Evolutionary conservation across 2,888 invertebrate species (phyloP), one percentile per base, ranked within the genome.

Genomic region (Eurytoma californica): DNA sequence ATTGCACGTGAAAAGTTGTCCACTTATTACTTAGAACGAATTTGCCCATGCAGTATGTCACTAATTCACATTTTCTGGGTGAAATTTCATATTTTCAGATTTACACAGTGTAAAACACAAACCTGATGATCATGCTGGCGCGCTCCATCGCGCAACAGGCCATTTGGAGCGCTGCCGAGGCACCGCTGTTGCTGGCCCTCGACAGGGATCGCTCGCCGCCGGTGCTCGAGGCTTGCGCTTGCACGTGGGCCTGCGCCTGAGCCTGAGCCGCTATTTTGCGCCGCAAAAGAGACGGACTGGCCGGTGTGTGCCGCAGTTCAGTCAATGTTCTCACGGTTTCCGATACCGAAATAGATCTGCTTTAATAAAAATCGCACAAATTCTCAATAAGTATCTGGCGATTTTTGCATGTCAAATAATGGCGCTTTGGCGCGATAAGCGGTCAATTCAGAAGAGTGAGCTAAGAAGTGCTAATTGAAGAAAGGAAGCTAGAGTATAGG

Each of bases 241-340:
- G 75, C 30, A 76, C 81, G 9, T 85, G 84, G 12, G 84, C 79
- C 51, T 86, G 88, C 28, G 82, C 82, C 49, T 86, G 86, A 3
- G 83, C 83, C 3, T 84, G 83, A 13, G 86, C 82, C 51, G 80
- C 81, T 24, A 85, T 81, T 76, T 85, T 85, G 72, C 90, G 89
- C 9, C 95, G 92, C 39, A 95, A 91, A 5, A 95, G 92, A 82
- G 94, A 94, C 4, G 97, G 97, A 83, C 96, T 97, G 3, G 96
- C 96, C 0, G 97, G 96, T 85, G 95, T 96, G 90, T 97, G 97
- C 85, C 95, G 94, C 82, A 96, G 90, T 87, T 96, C 96, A 0
- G 96, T 96, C 77, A 97, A 91, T 60, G 95, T 96, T 88, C 96
- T 95, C 9, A 97, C 95, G 0, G 96, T 96, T 89, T 97, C 96